Evolutionary conservation across 2,113 vertebrate genomes (phyloP), one percentile per base, ranked within the genome.

Genomic region (Bubo blakistoni): DNA sequence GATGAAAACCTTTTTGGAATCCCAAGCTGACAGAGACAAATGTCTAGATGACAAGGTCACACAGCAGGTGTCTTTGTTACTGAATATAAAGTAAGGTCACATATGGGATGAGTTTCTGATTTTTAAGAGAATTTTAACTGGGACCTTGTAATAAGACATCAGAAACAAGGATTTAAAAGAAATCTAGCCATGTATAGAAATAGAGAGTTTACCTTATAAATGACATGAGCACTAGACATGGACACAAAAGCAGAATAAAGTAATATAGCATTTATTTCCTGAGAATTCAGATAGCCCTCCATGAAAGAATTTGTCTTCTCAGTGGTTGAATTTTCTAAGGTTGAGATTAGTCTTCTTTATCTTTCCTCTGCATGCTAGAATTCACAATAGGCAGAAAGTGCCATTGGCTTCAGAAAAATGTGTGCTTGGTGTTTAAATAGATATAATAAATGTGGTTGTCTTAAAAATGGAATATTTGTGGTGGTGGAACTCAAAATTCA

Each of bases 41-140:
- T 42, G 62, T 66, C 52, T 89, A 20, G 70, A 81, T 96, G 78
- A 91, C 91, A 91, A 89, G 74, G 91, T 92, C 86, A 87, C 91
- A 66, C 0, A 0, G 73, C 44, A 85, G 70, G 16, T 82, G 71
- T 81, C 81, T 92, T 85, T 95, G 44, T 54, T 81, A 81, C 4
- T 51, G 84, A 91, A 91, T 76, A 81, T 62, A 89, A 92, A 65
- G 61, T 79, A 89, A 94, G 69, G 84, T 87, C 88, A 91, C 34
- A 36, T 25, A 40, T 46, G 34, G 66, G 46, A 79, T 46, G 24
- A 61, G 32, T 52, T 81, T 79, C 61, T 82, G 83, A 82, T 85
- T 91, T 94, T 87, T 69, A 80, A 82, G 62, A 79, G 16, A 72
- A 79, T 92, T 92, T 92, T 80, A 89, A 82, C 66, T 26, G 80